Base-by-base conservation (phyloP, 2,113 vertebrate species). In the Urocynchramus pylzowi region DNA sequence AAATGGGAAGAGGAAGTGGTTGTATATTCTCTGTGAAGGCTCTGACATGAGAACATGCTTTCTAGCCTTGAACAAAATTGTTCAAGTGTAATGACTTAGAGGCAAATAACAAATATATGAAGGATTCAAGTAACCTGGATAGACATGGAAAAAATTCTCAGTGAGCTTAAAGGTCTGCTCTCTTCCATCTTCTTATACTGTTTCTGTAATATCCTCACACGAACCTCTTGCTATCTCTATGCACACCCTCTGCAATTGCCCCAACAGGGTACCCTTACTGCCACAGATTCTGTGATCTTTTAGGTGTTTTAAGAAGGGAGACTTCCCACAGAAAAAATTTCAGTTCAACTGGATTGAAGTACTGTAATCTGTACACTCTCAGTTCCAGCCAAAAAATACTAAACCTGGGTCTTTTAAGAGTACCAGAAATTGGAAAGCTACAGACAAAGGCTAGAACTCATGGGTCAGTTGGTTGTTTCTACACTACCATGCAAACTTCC, bases 211-310 rank as follows among this genome's bases (percentile, higher is more conserved):
- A n/a, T 33, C 20, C 19, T 67, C 45, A 19, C 31, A 37, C 8
- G 85, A 59, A 59, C 14, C 27, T 83, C 44, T 61, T 39, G 5
- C 26, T 24, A 2, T 16, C 28, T 50, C 27, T 56, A 1, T 21
- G 8, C 8, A 12, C 35, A 16, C 6, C 6, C 1, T 2, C 37
- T 5, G 0, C 22, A 56, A 42, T 18, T 35, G 31, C 33, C 74
- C 37, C 26, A 60, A 15, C 16, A 69, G 49, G 5, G 5, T 41
- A 20, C 7, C 4, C 9, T 2, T 14, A 15, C 30, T 52, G 56
- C 37, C 37, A n/a, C 57, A 79, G 61, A 7, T 80, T 70, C 63
- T 45, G 5, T 13, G 7, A 56, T 56, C 47, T 39, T 35, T 61
- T 42, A 26, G 14, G 27, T 45, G 31, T 35, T 84, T 77, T 59